Conservation (phyloP, 2,797 vertebrate species). For the Hippocampus kuda region DNA sequence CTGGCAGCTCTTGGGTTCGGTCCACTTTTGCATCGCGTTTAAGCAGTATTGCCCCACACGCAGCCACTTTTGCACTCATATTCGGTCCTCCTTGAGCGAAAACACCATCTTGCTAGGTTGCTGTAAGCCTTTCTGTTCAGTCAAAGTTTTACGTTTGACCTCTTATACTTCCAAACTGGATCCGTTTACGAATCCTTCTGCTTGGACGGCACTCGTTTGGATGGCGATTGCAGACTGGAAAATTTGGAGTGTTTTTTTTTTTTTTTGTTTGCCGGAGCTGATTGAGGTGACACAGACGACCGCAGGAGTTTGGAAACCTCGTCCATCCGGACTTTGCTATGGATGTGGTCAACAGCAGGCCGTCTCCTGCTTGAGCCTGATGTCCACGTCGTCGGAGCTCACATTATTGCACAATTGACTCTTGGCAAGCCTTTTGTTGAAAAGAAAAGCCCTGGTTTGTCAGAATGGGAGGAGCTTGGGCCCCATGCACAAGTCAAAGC, state of each 20-base stretch:
- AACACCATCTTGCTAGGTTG: conserved; percentile 4
- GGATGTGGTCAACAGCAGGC: conserved; percentile 34
- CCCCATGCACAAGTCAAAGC: conserved; percentile 62
- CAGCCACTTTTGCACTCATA: conserved; percentile 34
- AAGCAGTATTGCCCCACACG: conserved; percentile 24
- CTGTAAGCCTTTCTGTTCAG: conserved; percentile 32
- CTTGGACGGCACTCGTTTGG: conserved; percentile 36
- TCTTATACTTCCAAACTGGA: conserved; percentile 33
- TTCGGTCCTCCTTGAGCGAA: conserved; percentile 12
- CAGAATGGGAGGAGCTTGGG: conserved; percentile 29
- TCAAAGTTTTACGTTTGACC: conserved; percentile 36
- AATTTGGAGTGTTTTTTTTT: conserved; percentile 18
- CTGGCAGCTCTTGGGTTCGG: conserved; percentile 37
- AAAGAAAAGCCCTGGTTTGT: conserved; percentile 18
- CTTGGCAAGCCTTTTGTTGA: conserved; percentile 49
- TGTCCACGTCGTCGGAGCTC: conserved; percentile 25
- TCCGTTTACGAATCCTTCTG: conserved; percentile 39
- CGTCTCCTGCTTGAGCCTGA: conserved; percentile 25
- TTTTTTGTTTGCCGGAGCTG: not conserved
- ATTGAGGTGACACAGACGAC: conserved; percentile 32
- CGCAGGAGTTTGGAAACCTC: conserved; percentile 33
- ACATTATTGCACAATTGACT: conserved; percentile 60
- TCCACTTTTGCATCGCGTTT: conserved; percentile 20
- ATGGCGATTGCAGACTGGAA: conserved; percentile 38
- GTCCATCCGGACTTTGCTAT: conserved; percentile 23